These are phyloP conservation scores for Hyperoplus lanceolatus DNA, from an alignment of 2,797 vertebrate genomes.

Conservation along the genomic window DNA sequence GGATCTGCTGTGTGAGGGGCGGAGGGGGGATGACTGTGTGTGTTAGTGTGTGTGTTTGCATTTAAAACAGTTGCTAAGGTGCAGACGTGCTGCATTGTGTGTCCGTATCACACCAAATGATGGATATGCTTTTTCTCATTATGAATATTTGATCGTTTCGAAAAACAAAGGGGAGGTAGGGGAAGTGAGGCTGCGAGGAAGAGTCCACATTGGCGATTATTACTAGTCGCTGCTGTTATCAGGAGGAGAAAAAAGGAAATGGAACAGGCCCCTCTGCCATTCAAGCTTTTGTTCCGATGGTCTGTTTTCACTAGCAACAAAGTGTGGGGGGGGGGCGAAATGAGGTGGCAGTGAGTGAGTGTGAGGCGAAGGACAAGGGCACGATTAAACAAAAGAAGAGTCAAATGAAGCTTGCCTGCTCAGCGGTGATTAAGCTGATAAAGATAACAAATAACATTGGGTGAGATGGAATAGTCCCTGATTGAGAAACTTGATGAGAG, in stretches of 20 bases:
- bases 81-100: slow-evolving; percentile 14
- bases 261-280: slow-evolving; percentile 57
- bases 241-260: slow-evolving; percentile 69
- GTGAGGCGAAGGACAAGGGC: slow-evolving; percentile 27
- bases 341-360: slow-evolving; percentile 30
- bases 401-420: background rate
- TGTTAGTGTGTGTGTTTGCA: slow-evolving; percentile 46
- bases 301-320: slow-evolving; percentile 77
- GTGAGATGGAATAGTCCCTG: background rate
- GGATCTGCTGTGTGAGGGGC: slow-evolving; percentile 14
- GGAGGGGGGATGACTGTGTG: background rate
- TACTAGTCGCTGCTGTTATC: slow-evolving; percentile 52
- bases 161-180: slow-evolving; percentile 17
- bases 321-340: slow-evolving; percentile 28
- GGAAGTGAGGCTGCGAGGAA: slow-evolving; percentile 41
- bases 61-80: slow-evolving; percentile 51
- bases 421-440: slow-evolving; percentile 11
- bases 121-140: slow-evolving; percentile 38
- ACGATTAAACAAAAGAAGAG: slow-evolving; percentile 3
- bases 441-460: background rate
- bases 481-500: slow-evolving; percentile 27
- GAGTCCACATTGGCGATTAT: slow-evolving; percentile 42
- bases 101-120: background rate
- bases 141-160: slow-evolving; percentile 34
- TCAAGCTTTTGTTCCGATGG: slow-evolving; percentile 60